Base-by-base conservation (phyloP, 2,113 vertebrate species). In the Perccottus glenii region DNA sequence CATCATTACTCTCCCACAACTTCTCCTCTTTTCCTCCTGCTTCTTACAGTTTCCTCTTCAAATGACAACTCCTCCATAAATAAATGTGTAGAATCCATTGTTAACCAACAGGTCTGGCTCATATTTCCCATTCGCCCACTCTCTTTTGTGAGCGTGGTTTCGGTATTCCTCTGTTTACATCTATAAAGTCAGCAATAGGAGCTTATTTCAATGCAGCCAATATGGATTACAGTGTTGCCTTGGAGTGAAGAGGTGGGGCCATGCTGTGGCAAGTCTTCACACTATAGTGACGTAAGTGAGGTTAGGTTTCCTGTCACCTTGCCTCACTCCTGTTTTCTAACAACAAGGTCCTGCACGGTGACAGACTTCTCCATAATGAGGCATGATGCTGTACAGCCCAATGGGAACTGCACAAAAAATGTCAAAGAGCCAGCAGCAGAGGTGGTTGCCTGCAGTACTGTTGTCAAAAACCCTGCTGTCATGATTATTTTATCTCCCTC, bases 161-260 rank as follows among this genome's bases (percentile, higher is more conserved):
- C 73, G 63, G 19, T 75, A 74, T 76, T 63, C 62, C 70, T 78
- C 63, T 81, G 79, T 83, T 84, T 81, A 71, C 52, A 51, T 83
- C 70, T 42, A 9, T 27, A 40, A 16, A 47, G 64, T 68, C 72
- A 78, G 68, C 65, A 80, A 77, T 83, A 46, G 33, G 77, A 81
- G 67, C 77, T 56, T 9, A 50, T 51, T 45, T 70, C 60, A 70
- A 44, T 50, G 35, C 55, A 51, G 42, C 48, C 32, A 8, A 60
- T 78, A 58, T 52, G 50, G 73, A 67, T 83, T 80, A 62, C 77
- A 64, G 80, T 77, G 60, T 63, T 62, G 62, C 47, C 51, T 58
- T 19, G 42, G 66, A 76, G 42, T 19, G 60, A 55, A 35, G 53
- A 49, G 59, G 11, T 19, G 70, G 50, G 51, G 60, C 46, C 35